Evolutionary conservation across 1,140 invertebrate species (phyloP), one percentile per base, ranked within the genome.

Genomic region (Subanguina moxae): DNA sequence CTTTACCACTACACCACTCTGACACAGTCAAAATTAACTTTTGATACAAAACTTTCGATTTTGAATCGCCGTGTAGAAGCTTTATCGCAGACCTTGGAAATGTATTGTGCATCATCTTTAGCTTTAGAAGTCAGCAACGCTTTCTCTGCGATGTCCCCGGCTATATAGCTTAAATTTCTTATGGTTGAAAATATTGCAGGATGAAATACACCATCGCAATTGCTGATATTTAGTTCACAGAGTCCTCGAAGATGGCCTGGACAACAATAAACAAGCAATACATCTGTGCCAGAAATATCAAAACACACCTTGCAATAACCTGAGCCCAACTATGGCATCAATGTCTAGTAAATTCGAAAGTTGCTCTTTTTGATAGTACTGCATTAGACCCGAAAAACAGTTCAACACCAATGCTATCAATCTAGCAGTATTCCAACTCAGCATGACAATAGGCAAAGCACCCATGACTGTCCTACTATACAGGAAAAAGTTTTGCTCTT

Each of bases 351-450:
- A 38, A 9, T 59, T 32, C 9, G 19, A 8, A 3, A 19, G 3
- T 3, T 23, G 21, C 17, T 73, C 68, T 15, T 28, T 23, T 13
- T 73, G 76, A 13, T 73, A 72, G 52, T 72, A 73, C 23, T 45
- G 42, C 25, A 74, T 28, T 8, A 73, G 67, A 13, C 72, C 72
- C 17, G 27, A 45, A 17, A 73, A 46, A 11, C 76, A 67, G 32
- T 73, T 73, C 45, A 73, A 30, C 8, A 73, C 9, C 43, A 73
- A 75, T n/a, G 72, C 72, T 57, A 73, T 11, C 13, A 73, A 42
- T 19, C 72, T 75, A n/a, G 72, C 75, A 9, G 32, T 72, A 42
- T 77, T 77, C 72, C 72, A 73, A 32, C 68, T 69, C 11, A 38
- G 32, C 32, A 38, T 38, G 32, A 11, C 32, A 42, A 69, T 32